Base-by-base conservation (phyloP, 2,888 invertebrate species). In the Dione vanillae region DNA sequence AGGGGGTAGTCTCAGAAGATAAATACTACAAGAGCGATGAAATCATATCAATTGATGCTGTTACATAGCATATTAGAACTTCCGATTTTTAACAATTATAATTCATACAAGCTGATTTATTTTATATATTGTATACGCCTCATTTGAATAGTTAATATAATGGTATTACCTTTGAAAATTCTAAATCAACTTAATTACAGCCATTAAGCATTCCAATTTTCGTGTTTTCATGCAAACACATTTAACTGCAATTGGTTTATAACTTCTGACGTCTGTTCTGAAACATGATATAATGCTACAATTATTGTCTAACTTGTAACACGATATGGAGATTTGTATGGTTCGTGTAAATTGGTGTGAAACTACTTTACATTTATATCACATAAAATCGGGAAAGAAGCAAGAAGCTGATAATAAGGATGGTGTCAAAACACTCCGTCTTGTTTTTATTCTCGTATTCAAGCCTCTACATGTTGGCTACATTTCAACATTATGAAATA, bases 161-260 rank as follows among this genome's bases (percentile, higher is more conserved):
- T 14, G 41, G 14, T 8, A 41, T 20, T 20, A 59, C 20, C 43
- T 59, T 59, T 43, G 20, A 20, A 35, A 40, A 37, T 16, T 37
- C 56, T 43, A 43, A 61, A 61, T 45, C 27, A 61, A 27, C 43
- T 61, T 61, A 61, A 61, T 61, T 61, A 27, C 45, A 27, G 1
- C 27, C n/a, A 61, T 45, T 45, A 61, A 10, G 43, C 43, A 45
- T 45, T 45, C 10, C 10, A 41, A 61, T 43, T 61, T 59, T 45
- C 59, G 43, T 61, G 59, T 61, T 61, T 61, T n/a, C 27, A 14
- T 27, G 45, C 14, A 43, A 59, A 61, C 45, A 27, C n/a, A 61
- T 61, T 61, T 45, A 61, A 61, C 20, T 61, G 20, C 27, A 45
- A 45, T 61, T 61, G 27, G 27, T n/a, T 45, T 43, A 61, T 1